Base-by-base conservation (phyloP, 2,888 invertebrate genomes). In the Reticulitermes lucifugus region DNA sequence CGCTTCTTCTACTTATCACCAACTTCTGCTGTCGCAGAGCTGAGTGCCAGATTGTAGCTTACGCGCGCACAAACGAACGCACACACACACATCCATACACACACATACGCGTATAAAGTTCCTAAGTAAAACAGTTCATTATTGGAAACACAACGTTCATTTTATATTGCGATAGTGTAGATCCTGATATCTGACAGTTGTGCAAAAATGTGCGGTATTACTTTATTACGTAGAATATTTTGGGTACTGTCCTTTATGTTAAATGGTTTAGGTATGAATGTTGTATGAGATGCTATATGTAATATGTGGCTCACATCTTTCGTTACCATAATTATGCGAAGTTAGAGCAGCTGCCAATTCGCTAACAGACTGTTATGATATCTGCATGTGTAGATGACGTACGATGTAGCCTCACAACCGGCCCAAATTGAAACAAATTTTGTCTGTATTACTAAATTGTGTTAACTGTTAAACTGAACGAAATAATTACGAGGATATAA, bases 391-490 rank as follows among this genome's bases (percentile, higher is more conserved):
- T 35, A 35, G 35, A 35, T 3, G 4, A 6, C 21, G 51, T 9
- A 25, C n/a, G 25, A 29, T 25, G 14, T 5, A 25, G 1, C 18
- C 29, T 35, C 41, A 10, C 41, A 75, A 43, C 35, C 75, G 18
- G n/a, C 9, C 21, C 77, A 46, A 77, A 77, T 77, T 77, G 77
- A 77, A 77, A 77, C 77, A 77, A 77, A 51, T 21, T 77, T 18
- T 43, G 43, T 43, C 41, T 7, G 51, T 77, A 77, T 51, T 77
- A 77, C 46, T 51, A 77, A 77, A 77, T 51, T 51, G 77, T 46
- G 73, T 77, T 77, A 77, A 77, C 77, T 41, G 77, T n/a, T 46
- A 46, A 4, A 77, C 77, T 77, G 43, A 46, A 77, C 22, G 43
- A 77, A 43, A 75, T 75, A 75, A 75, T 75, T 75, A 46, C 35